A percentile compares a stretch with the other conserved stretches of the same genome.
Evolutionary conservation across 2,888 invertebrate genomes (phyloP).

Genomic region (Dynastes hyllus): DNA sequence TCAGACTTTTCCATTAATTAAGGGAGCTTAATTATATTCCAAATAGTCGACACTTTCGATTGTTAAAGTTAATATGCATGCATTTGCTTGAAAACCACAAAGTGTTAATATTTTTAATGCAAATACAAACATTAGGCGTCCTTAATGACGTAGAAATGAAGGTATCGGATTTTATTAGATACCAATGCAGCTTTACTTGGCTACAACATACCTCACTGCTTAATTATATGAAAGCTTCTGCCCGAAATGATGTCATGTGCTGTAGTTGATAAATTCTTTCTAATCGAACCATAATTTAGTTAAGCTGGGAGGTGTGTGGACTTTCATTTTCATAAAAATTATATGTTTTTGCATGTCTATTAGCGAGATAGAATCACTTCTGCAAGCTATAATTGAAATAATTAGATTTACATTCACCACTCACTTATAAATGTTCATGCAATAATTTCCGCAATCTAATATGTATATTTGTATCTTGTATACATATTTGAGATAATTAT

Average conservation of each 20-base stretch:
- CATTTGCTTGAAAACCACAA: too few relatives aligned
- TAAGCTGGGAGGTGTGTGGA: neutral
- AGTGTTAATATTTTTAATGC: too few relatives aligned
- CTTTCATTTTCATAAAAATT: slow-evolving; percentile 6
- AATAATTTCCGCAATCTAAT: slow-evolving; percentile 42
- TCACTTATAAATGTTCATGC: slow-evolving; percentile 50
- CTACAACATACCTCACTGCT: too few relatives aligned
- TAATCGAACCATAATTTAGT: neutral
- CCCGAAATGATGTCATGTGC: neutral
- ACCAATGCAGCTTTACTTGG: too few relatives aligned
- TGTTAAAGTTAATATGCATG: too few relatives aligned
- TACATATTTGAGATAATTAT: slow-evolving; percentile 33
- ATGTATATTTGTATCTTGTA: slow-evolving; percentile 9
- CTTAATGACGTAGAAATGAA: too few relatives aligned
- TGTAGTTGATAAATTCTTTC: neutral
- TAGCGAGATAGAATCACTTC: slow-evolving; percentile 31
- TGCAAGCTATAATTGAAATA: slow-evolving; percentile 35
- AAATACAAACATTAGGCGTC: too few relatives aligned
- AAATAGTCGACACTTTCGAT: too few relatives aligned
- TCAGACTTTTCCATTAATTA: too few relatives aligned
- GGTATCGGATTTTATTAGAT: too few relatives aligned
- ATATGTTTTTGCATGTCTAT: slow-evolving; percentile 20
- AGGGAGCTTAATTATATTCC: too few relatives aligned
- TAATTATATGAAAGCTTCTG: neutral
- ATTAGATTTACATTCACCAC: slow-evolving; percentile 44